Evolutionary conservation across 2,113 vertebrate genomes (phyloP).

Genomic region (Porphyrio hochstetteri): DNA sequence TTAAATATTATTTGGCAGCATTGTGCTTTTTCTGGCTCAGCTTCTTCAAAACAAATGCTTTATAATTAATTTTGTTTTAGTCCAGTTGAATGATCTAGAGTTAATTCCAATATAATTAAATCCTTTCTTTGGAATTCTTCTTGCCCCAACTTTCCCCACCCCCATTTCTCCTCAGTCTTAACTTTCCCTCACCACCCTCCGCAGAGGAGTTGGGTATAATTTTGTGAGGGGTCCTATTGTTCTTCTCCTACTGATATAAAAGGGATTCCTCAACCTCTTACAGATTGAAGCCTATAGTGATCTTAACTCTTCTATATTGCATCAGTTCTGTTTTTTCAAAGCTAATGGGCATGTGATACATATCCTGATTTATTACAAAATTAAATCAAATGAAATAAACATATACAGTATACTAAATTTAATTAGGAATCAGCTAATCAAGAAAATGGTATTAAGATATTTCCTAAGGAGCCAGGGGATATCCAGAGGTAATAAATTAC

Average conservation of each 20-base stretch:
- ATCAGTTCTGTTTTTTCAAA: background rate
- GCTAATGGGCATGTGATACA: background rate
- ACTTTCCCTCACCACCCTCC: background rate
- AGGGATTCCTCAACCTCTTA: background rate
- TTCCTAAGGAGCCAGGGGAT: background rate
- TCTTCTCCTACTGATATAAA: background rate
- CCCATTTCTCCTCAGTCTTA: background rate
- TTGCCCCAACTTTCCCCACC: background rate
- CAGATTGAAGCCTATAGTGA: background rate
- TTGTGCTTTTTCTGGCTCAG: slow-evolving; percentile 68
- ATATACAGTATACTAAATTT: background rate
- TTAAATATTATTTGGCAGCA: slow-evolving; percentile 71
- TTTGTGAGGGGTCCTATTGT: background rate
- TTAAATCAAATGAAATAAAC: background rate
- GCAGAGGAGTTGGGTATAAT: background rate
- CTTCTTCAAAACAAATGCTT: slow-evolving; percentile 61
- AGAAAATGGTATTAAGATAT: background rate
- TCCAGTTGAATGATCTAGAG: slow-evolving; percentile 38
- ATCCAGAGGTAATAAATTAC: background rate
- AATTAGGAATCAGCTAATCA: slow-evolving; percentile 6
- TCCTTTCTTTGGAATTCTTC: slow-evolving; percentile 39
- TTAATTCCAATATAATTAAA: slow-evolving; percentile 69
- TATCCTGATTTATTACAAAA: background rate
- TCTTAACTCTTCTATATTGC: background rate
- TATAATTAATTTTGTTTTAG: slow-evolving; percentile 60